phyloP scores from a whole-genome alignment of 37 sponge, comb jelly and placozoan genomes.

The Hexactinellida sp. region DNA sequence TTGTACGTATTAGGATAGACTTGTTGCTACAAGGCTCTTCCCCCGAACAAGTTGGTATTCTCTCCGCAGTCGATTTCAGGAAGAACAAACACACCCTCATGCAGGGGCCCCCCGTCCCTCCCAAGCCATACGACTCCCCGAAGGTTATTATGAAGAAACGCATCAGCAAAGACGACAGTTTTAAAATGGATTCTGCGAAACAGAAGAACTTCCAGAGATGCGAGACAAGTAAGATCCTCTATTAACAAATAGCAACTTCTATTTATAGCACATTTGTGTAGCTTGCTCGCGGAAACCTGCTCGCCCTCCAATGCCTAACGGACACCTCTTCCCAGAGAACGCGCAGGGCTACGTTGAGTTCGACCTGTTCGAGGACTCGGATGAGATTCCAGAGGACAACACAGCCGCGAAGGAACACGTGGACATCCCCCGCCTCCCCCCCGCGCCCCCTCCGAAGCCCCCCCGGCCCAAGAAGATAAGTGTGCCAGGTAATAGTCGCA shows the following conservation, averaged over 20 bases:
- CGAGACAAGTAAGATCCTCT: not conserved
- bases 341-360: not conserved
- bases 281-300: not conserved
- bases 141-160: not conserved
- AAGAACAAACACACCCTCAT: constrained; percentile 12
- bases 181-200: not conserved
- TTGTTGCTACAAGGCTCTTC: not conserved
- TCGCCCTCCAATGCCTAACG: not conserved
- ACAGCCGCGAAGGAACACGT: not conserved
- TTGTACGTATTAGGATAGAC: not conserved
- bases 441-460: not conserved
- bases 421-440: not conserved
- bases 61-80: not conserved
- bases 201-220: not conserved
- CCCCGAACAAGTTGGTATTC: not conserved
- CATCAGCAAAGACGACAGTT: not conserved
- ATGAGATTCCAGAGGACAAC: not conserved
- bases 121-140: not conserved
- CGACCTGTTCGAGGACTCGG: not conserved
- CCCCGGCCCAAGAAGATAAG: not conserved
- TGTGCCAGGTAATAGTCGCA: not conserved
- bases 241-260: not conserved
- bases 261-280: not conserved
- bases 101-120: not conserved
- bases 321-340: not conserved